Evolutionary conservation across 1,140 invertebrate species (phyloP), one percentile per base, ranked within the genome.

Genomic region (Drosophila kurseongensis): DNA sequence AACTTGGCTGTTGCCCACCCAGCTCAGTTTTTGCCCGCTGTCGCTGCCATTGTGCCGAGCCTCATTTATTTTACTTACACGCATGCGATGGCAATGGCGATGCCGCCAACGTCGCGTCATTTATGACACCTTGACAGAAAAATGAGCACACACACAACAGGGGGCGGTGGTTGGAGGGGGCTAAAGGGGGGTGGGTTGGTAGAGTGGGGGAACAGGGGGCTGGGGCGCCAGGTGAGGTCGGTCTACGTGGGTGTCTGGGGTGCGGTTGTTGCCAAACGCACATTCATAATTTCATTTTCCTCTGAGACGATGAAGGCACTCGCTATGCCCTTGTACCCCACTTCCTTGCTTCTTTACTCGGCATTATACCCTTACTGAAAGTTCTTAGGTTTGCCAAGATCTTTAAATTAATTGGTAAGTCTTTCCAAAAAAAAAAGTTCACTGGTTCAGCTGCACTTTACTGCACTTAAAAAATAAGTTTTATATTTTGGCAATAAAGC

Each of bases 31-130:
- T 47, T 23, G 16, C 40, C 69, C 61, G 62, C 84, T 68, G 78
- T 77, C 50, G 54, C 48, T 61, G 65, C 72, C 76, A 79, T 84
- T 84, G 72, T 78, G 80, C 84, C 68, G 84, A 68, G 84, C 68
- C 84, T 89, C 84, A 89, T 89, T 89, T 89, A 89, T 89, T 89
- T 89, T 89, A 83, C 84, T 89, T 89, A 89, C 84, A 83, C 83
- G 80, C 84, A 80, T 79, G 83, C 75, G 65, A 65, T 75, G 60
- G 60, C 57, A 35, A 61, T 71, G 75, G 65, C 65, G 65, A 12
- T 59, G 50, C 65, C 78, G 79, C 65, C 65, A 73, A 73, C 60
- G 76, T 63, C 78, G 80, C 83, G 83, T 86, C 83, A 86, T 88
- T 86, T 86, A 86, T 86, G 83, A 86, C 83, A 86, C 83, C 83